Evolutionary conservation across 2,797 vertebrate species (phyloP), one percentile per base, ranked within the genome.

Genomic region (Diplodus sargus): DNA sequence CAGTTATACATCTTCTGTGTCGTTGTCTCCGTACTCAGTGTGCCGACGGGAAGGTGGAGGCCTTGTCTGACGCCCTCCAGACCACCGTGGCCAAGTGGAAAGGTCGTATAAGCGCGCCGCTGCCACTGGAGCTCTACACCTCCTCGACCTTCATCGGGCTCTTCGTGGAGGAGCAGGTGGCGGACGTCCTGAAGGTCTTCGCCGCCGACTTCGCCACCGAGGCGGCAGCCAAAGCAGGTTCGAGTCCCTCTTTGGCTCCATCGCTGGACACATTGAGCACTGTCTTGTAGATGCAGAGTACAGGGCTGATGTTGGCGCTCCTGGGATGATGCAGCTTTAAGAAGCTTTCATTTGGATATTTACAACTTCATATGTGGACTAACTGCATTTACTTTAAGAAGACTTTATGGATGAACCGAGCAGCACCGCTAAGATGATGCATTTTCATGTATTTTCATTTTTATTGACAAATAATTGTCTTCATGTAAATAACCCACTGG

Each of bases 91-190:
- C 95, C 28, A 95, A 96, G 51, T 99, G 98, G 98, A 97, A 94
- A 22, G 96, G 95, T 71, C 97, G 96, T 69, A 97, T 99, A 82
- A 96, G 97, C 0, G 89, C 92, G 60, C 97, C 98, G 0, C 95
- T 99, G 70, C 96, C 97, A 0, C 86, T 99, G 90, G 97, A 99
- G 94, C 97, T 98, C 82, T 99, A 99, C 85, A 96, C 96, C 0
- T 99, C 98, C 65, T 96, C 98, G 6, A 98, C 97, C 90, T 99
- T 99, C 90, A 98, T 99, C 0, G 98, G 98, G n/a, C 97, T 99
- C 72, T 99, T 99, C 0, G 98, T 99, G 89, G 97, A 98, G 78
- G 98, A 99, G 87, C 97, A 98, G 16, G 94, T 96, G 2, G 98
- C 98, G 0, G 98, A 99, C 73, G 94, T 97, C 85, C 95, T 99